A percentile compares a stretch with the other conserved stretches of the same genome.
phyloP scores from a whole-genome alignment of 2,797 vertebrate species.

The Pseudomugil gertrudae region DNA sequence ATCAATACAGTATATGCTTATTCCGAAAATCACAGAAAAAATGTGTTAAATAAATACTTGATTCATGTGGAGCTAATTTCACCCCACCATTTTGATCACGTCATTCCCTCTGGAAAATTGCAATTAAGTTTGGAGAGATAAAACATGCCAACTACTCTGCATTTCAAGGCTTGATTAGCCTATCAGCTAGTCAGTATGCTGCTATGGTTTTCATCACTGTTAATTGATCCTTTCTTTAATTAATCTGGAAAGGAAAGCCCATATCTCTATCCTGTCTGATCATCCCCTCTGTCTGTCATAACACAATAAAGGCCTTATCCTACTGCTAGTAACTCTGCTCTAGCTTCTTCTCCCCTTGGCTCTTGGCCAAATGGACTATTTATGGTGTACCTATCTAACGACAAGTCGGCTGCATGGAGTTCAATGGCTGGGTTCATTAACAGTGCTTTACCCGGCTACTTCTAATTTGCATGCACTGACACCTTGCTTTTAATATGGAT shows the following conservation, averaged over 20 bases:
- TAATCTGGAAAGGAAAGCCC: constrained; percentile 85
- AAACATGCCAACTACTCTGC: constrained; percentile 85
- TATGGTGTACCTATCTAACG: constrained; percentile 74
- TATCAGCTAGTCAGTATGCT: constrained; percentile 83
- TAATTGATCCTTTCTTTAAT: constrained; percentile 90
- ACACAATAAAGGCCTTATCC: constrained; percentile 78
- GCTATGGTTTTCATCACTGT: constrained; percentile 84
- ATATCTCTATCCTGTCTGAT: constrained; percentile 82
- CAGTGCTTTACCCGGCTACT: constrained; percentile 65
- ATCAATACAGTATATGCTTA: constrained; percentile 47
- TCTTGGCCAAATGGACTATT: constrained; percentile 78
- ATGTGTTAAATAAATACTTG: constrained; percentile 79
- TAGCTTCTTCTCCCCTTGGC: constrained; percentile 72
- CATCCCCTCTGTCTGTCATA: constrained; percentile 82
- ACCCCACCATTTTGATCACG: constrained; percentile 80
- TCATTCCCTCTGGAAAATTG: constrained; percentile 87
- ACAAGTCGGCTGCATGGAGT: constrained; percentile 60
- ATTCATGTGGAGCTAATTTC: constrained; percentile 81
- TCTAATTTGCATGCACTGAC: constrained; percentile 80
- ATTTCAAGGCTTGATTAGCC: constrained; percentile 87
- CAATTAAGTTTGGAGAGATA: constrained; percentile 87
- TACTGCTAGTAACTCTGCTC: constrained; percentile 66
- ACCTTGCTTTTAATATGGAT: constrained; percentile 76
- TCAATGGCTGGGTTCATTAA: constrained; percentile 79
- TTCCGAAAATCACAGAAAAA: constrained; percentile 69